Evolutionary conservation across 2,888 invertebrate species (phyloP).

Genomic region (Lamproptera curius): DNA sequence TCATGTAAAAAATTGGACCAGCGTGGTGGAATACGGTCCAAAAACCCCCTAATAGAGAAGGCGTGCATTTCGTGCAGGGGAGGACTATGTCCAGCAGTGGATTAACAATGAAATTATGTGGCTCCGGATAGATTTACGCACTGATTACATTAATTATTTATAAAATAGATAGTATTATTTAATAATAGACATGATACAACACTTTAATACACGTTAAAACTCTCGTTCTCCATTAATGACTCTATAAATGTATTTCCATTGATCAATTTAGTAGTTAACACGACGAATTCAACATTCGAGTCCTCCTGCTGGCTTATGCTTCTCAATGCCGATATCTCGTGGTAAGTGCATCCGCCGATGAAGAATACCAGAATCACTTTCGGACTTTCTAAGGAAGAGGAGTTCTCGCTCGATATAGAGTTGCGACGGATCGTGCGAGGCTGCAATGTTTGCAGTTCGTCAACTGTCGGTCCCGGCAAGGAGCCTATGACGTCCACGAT

Average conservation of each 20-base stretch:
- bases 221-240: conserved; percentile 81
- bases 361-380: conserved; percentile 94
- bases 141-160: too few species aligned
- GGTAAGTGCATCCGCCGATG: conserved; percentile 97
- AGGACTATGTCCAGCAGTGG: too few species aligned
- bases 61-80: too few species aligned
- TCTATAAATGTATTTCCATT: conserved; percentile 93
- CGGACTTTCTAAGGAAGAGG: conserved; percentile 76
- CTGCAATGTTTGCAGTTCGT: conserved; percentile 80
- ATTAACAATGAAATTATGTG: too few species aligned
- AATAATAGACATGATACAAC: too few species aligned
- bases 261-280: conserved; percentile 94
- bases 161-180: too few species aligned
- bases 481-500: conserved; percentile 90
- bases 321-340: conserved; percentile 90
- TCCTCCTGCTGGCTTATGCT: conserved; percentile 87
- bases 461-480: conserved; percentile 88
- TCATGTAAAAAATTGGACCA: too few species aligned
- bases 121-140: too few species aligned
- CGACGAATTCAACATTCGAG: conserved; percentile 91
- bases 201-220: conserved; percentile 21
- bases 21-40: too few species aligned
- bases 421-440: conserved; percentile 77
- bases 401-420: conserved; percentile 78
- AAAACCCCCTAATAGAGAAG: too few species aligned